Base-by-base conservation (phyloP, 2,113 vertebrate genomes). In the Phylloscopus whistleri region DNA sequence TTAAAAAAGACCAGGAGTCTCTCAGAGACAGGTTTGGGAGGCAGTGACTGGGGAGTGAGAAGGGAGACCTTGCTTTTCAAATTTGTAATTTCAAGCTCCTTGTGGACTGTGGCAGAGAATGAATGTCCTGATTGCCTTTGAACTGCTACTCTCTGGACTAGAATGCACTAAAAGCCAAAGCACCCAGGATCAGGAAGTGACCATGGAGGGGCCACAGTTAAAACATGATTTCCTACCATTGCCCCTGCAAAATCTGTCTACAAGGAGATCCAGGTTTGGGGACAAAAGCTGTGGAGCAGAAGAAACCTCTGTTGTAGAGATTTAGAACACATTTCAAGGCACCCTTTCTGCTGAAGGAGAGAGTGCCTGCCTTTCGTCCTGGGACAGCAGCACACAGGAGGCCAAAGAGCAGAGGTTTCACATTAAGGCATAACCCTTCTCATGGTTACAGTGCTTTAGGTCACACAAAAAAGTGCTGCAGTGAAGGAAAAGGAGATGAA, bases 281-380 rank as follows among this genome's bases (percentile, higher is more conserved):
- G 18, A 53, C 8, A 69, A 63, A 84, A 77, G 64, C 11, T 63
- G 39, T 13, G 9, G 14, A 51, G 19, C 56, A 51, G 30, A 35
- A 39, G 13, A 33, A 55, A 22, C 1, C 22, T 48, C 16, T 23
- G 13, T 46, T n/a, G 19, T n/a, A 23, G 58, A 31, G 35, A 58
- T 27, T 7, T 2, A 23, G 27, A 26, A 18, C 3, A 7, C 4
- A 0, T 33, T 56, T 60, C 23, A 58, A 62, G 15, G 31, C 12
- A 17, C 1, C 2, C 13, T 33, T 52, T 35, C 28, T 37, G 33
- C 70, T 63, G 10, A 2, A 44, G 28, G 12, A 13, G 23, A 43
- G 28, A 31, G 10, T 0, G 0, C 11, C n/a, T 53, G 48, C 37
- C 11, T 53, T 11, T 18, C 64, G 52, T 44, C n/a, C 19, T 3